A percentile compares a stretch with the other conserved stretches of the same genome.
Conservation (phyloP, 2,113 vertebrate genomes). For the Solea senegalensis region DNA sequence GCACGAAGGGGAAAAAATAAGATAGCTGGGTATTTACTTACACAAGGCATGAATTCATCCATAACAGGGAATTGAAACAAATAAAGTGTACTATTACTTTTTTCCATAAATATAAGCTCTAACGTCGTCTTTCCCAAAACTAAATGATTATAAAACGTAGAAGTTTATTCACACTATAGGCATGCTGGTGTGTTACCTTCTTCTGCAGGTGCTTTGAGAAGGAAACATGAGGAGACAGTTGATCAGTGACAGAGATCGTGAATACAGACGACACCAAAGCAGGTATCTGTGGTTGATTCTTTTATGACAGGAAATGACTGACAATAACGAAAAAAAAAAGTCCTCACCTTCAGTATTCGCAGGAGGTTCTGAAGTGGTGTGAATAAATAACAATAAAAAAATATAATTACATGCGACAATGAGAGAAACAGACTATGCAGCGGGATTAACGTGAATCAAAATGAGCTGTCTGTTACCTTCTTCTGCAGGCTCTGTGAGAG, state of each 20-base stretch:
- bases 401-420: too few species aligned
- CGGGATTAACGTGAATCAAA: too few species aligned
- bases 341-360: too few species aligned
- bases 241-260: background rate
- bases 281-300: too few species aligned
- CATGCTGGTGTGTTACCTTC: constrained; percentile 24
- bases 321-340: too few species aligned
- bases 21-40: constrained; percentile 14
- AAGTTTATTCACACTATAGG: constrained; percentile 12
- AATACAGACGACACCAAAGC: background rate
- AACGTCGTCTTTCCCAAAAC: background rate
- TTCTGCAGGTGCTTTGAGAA: constrained; percentile 38
- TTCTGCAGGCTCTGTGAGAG: too few species aligned
- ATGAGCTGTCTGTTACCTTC: too few species aligned
- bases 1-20: background rate
- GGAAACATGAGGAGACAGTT: background rate
- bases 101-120: constrained; percentile 8
- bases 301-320: too few species aligned
- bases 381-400: too few species aligned
- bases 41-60: constrained; percentile 10
- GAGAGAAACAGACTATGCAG: too few species aligned
- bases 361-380: too few species aligned
- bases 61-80: background rate
- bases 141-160: background rate
- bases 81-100: background rate